Evolutionary conservation across 2,113 vertebrate genomes (phyloP), one percentile per base, ranked within the genome.

Genomic region (Gopherus flavomarginatus): DNA sequence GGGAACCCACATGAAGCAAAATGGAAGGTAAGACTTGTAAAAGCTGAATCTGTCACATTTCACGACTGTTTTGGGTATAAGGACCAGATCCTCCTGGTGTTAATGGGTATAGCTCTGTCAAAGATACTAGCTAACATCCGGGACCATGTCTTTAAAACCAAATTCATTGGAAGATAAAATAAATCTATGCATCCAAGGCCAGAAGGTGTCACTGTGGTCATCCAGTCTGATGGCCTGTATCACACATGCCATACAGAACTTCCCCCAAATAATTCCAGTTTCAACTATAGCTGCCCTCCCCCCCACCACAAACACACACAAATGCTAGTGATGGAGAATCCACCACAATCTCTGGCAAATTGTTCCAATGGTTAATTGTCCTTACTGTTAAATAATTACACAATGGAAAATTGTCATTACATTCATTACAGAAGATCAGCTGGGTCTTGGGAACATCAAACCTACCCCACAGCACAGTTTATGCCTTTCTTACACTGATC

Each of bases 361-460:
- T 38, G n/a, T 38, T 72, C 65, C n/a, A 38, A 4, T 38, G 10
- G 19, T 22, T 38, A 38, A 72, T 72, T 72, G 65, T 38, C 35
- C 19, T 22, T 38, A 38, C 19, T 72, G 65, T 72, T 72, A 72
- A 72, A 38, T 22, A 22, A 10, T 22, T 72, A 38, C 5, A 10
- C 65, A 72, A 72, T 38, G n/a, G 19, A 72, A 69, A 50, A 56
- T 85, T 81, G 77, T 96, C 87, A 92, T 86, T 59, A 38, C 38
- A 87, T 31, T 86, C 16, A 85, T 85, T 85, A 83, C n/a, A 88
- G 93, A 97, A 93, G 78, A 86, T 95, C 92, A 94, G 80, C 24
- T 79, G 94, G 81, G 31, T 85, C 87, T 83, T 86, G 93, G 22
- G 3, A 89, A 95, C 29, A 56, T 75, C 94, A 90, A 91, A 94